Conservation (phyloP, 2,113 vertebrate genomes). For the Gnathonemus longibarbis region DNA sequence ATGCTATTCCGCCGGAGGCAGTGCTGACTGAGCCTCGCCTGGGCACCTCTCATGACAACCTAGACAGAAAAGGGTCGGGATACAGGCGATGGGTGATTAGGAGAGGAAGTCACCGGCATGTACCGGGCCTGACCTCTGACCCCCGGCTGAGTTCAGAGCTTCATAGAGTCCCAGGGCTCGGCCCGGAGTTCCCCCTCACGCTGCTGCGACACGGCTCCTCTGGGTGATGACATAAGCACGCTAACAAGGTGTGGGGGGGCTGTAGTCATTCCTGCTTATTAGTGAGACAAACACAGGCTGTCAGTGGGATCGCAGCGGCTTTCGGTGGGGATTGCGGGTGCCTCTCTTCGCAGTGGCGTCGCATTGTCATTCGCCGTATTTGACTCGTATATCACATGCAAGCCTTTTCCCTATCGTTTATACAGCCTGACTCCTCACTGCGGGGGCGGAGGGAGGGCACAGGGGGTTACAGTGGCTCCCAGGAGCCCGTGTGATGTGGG, state of each 20-base stretch:
- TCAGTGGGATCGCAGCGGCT: not conserved
- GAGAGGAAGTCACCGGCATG: not conserved
- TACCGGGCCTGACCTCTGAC: not conserved
- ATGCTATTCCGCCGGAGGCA: slow-evolving; percentile 10
- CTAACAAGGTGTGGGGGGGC: slow-evolving; percentile 7
- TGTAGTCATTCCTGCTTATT: slow-evolving; percentile 13
- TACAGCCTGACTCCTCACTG: not conserved
- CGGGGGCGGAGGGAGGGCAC: too few species aligned
- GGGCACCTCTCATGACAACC: not conserved
- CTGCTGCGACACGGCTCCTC: not conserved
- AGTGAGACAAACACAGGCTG: not conserved
- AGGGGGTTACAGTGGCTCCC: not conserved
- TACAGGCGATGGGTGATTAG: not conserved
- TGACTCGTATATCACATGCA: not conserved
- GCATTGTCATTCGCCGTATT: not conserved
- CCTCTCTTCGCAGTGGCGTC: not conserved
- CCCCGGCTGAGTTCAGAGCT: not conserved
- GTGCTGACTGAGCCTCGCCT: not conserved
- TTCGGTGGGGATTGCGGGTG: not conserved
- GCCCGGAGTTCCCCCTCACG: not conserved
- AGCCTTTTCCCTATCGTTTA: not conserved
- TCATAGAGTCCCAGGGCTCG: not conserved
- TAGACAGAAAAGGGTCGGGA: not conserved
- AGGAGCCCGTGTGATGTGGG: not conserved
- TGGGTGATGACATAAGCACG: not conserved